A percentile compares a stretch with the other conserved stretches of the same genome.
Evolutionary conservation across 35 echinoderm and acorn worm species (phyloP).

Genomic region (Apostichopus parvimensis): DNA sequence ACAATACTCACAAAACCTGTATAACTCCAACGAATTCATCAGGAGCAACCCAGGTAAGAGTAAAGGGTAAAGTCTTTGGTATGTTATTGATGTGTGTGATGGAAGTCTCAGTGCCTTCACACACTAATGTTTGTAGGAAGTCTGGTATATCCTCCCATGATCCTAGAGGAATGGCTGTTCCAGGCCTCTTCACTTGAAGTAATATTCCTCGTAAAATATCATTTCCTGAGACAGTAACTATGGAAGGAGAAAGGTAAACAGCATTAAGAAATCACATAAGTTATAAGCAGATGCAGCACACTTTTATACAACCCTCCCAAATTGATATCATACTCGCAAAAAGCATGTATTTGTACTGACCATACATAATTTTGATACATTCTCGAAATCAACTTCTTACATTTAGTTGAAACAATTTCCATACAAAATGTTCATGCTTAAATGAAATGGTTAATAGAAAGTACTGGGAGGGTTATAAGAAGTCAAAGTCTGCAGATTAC

Average conservation of each 20-base stretch:
- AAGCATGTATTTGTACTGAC: no score
- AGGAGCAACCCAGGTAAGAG: constrained; percentile 47
- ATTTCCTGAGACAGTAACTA: constrained; percentile 38
- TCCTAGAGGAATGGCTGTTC: constrained; percentile 48
- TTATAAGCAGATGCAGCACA: no score
- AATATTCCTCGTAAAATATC: constrained; percentile 29
- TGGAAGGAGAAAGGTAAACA: constrained; percentile 22
- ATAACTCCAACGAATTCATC: constrained; percentile 11
- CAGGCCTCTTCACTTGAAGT: constrained; percentile 44
- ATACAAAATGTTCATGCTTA: no score
- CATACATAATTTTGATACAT: no score
- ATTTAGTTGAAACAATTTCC: no score
- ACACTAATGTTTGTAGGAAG: constrained; percentile 12
- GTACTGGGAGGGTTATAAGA: no score
- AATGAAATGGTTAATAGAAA: no score
- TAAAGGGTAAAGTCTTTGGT: constrained; percentile 36
- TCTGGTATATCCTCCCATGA: constrained; percentile 57
- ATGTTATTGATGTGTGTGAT: constrained; percentile 40
- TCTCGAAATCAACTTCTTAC: no score
- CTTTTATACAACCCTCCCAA: no score
- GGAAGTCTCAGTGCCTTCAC: not conserved
- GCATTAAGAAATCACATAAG: no score
- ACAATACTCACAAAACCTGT: constrained; percentile 51
- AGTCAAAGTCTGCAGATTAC: no score
- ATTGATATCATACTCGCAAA: no score